Percentiles rank a stretch among this genome's conserved stretches.
phyloP scores from a whole-genome alignment of 2,888 invertebrate genomes.

The Epiblema foenella region DNA sequence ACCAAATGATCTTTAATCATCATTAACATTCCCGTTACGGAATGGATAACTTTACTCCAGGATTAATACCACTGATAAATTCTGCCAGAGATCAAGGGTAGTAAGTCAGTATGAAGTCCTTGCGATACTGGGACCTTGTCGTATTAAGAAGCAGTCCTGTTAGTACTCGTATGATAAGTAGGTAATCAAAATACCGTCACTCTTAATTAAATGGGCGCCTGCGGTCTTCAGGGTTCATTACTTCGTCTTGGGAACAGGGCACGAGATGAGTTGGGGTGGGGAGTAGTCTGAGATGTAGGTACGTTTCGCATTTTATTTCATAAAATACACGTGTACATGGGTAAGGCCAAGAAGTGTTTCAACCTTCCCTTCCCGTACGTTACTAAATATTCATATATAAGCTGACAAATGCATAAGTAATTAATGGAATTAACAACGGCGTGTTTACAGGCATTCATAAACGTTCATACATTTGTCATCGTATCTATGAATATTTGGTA shows the following conservation, averaged over 20 bases:
- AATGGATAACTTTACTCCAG: conserved; percentile 15
- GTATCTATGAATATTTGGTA: no score
- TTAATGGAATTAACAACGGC: no score
- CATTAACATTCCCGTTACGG: conserved; percentile 27
- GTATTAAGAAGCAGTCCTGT: conserved; percentile 8
- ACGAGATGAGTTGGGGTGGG: background rate
- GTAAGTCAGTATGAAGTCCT: background rate
- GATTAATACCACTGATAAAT: conserved; percentile 17
- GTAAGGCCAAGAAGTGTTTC: no score
- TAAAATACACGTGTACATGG: no score
- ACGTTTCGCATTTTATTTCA: background rate
- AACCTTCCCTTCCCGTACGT: no score
- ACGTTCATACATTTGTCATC: no score
- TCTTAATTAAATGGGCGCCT: conserved; percentile 22
- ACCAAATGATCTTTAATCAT: conserved; percentile 23
- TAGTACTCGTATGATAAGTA: conserved; percentile 21
- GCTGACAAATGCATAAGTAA: no score
- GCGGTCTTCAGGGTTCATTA: conserved; percentile 10
- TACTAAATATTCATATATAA: no score
- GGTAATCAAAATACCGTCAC: conserved; percentile 35
- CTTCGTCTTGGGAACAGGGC: background rate
- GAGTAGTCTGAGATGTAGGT: no score
- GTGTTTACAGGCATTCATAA: no score
- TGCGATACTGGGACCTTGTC: background rate
- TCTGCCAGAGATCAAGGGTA: background rate